Evolutionary conservation across 2,113 vertebrate genomes (phyloP), one percentile per base, ranked within the genome.

Genomic region (Columba livia): DNA sequence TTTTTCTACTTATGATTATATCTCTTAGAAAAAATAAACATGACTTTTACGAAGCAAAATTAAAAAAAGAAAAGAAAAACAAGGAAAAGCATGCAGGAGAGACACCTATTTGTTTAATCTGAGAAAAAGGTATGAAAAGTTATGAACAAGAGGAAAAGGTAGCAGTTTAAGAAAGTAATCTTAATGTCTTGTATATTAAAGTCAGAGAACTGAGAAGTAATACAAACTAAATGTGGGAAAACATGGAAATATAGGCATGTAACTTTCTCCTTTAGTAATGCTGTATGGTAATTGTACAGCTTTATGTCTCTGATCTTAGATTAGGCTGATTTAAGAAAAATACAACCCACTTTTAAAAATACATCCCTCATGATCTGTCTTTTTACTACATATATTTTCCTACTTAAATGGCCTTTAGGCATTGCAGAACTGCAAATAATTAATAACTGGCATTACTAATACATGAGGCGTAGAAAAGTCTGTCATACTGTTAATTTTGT

Each of bases 371-470:
- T 74, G 13, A 60, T 61, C 60, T 81, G 2, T 54, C 40, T 93
- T 82, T 62, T 79, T 82, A 19, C 50, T 58, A 5, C 8, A 17
- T 70, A 10, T 34, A 7, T 81, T 85, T 87, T 94, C 25, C 3
- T 75, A 38, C 23, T 64, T 61, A 74, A 88, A 65, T 44, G n/a
- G 44, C 36, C 71, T 93, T 79, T 53, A 91, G 82, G 51, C 50
- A n/a, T 50, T 88, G 58, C n/a, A 69, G 36, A 85, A 79, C 2
- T 70, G 16, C 58, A 50, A 88, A 95, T 79, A 95, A 82, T 94
- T 90, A 78, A 85, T 93, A 89, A 85, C 25, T 82, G 72, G 25
- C 40, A 58, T 74, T 95, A 89, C 84, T 91, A 82, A 94, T 91
- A 91, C 88, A 91, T 66, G n/a, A 90, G 36, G 42, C 54, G 58